Evolutionary conservation across 2,113 vertebrate genomes (phyloP), one percentile per base, ranked within the genome.

Genomic region (Bucco capensis): DNA sequence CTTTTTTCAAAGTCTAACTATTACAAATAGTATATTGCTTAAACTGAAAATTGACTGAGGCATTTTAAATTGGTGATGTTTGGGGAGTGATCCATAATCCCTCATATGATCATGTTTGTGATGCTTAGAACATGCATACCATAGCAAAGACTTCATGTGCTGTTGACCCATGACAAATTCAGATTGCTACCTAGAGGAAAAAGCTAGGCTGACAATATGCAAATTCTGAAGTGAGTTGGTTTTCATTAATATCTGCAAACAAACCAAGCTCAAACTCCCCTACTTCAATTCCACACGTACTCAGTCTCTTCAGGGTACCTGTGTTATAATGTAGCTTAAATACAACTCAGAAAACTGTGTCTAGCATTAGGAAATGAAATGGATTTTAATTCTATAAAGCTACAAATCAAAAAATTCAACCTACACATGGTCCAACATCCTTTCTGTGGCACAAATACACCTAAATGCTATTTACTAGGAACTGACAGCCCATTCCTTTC

Each of bases 181-280:
- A 60, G 42, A 3, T 12, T 51, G 7, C 23, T 72, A 11, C 14
- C 33, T 53, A 62, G 38, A 75, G 57, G 28, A 66, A 62, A 24
- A 49, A 8, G 0, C 21, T 27, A 21, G 2, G 37, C 8, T 13
- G 49, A 51, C 2, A 16, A 35, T 18, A 66, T 1, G 10, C 4
- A 82, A 67, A 27, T 46, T 38, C 46, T 65, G 49, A 58, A 83
- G 16, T 19, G 18, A 76, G 27, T 9, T 53, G 19, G 10, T 67
- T 88, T 83, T 23, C 40, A 31, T 50, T 64, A 79, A 72, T 12
- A 69, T 4, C 27, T 30, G 4, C 1, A 35, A 77, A 77, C 10
- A 40, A 84, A 71, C 15, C n/a, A 78, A 58, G 49, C 12, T 37
- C 42, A 57, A 46, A 37, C 46, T 58, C 14, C 49, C 9, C 22